Evolutionary conservation across 2,888 invertebrate species (phyloP), one percentile per base, ranked within the genome.

Genomic region (Branchellion lobata): DNA sequence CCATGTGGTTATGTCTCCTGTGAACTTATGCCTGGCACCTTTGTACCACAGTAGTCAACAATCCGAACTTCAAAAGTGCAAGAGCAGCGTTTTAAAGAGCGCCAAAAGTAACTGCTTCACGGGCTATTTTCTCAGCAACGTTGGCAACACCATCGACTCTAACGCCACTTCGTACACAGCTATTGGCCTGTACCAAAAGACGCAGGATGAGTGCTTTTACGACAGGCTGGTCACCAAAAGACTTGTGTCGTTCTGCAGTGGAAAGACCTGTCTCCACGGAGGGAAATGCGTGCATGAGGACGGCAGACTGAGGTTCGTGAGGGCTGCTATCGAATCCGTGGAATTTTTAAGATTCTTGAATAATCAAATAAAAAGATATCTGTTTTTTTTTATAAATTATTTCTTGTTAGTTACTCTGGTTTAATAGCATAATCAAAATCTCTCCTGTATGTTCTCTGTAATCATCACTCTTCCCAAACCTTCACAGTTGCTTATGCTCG

Each of bases 131-230:
- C 21, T 57, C 5, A 57, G 61, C 24, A n/a, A 77, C 33, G 75
- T 80, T 14, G 85, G 87, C 1, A 82, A 83, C 85, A 93, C 96
- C 92, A 95, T 99, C 0, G 96, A 97, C 88, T 93, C 97, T 27
- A 99, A 99, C 86, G 94, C 93, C 88, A 98, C 98, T 0, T 93
- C 97, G 0, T 90, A 98, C 81, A 97, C 99, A 34, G 98, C 98
- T 18, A 95, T 99, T 0, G 91, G 96, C 79, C 94, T 97, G 11
- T 65, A 73, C 24, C 51, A 33, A 8, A 53, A 78, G 40, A 51
- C 0, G 94, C 94, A 86, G 93, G 95, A 0, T 90, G 53, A 14
- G 0, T 80, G 79, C 31, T 24, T 57, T 3, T 57, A 57, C 21
- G 61, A 57, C n/a, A 57, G 24, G 21, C 8, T 57, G 24, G 61